Conservation (phyloP, 1,140 invertebrate species). For the Heliconius nattereri region DNA sequence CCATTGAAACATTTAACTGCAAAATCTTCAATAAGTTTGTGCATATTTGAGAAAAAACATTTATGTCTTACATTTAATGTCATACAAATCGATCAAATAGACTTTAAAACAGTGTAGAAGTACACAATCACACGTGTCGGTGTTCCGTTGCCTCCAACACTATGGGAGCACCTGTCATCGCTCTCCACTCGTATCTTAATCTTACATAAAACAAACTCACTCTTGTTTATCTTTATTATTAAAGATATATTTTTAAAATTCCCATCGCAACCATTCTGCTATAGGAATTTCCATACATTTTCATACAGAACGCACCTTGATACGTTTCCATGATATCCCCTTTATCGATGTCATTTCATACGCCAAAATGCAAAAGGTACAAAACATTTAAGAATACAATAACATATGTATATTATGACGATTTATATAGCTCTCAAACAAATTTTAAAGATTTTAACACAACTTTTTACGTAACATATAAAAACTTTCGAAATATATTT, state of each 20-base stretch:
- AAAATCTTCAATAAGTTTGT: conserved; percentile 77
- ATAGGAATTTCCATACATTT: conserved; percentile 13
- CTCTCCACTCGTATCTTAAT: neutral
- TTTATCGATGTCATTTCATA: neutral
- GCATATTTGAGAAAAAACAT: conserved; percentile 78
- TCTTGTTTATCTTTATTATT: neutral
- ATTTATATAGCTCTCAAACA: neutral
- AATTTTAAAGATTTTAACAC: neutral
- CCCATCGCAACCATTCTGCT: neutral
- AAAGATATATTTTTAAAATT: neutral
- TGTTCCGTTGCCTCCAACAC: conserved; percentile 56
- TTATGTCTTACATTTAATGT: conserved; percentile 69
- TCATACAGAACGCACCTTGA: conserved; percentile 38
- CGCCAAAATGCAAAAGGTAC: conserved; percentile 63
- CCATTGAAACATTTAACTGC: conserved; percentile 72
- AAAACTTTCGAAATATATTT: neutral
- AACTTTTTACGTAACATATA: neutral
- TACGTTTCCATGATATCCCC: conserved; percentile 2
- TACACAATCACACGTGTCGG: conserved; percentile 63
- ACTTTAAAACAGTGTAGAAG: conserved; percentile 47
- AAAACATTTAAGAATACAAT: conserved; percentile 8
- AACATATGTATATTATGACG: neutral
- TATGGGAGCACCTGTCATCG: conserved; percentile 40
- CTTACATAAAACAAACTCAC: conserved; percentile 2
- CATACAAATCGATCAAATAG: conserved; percentile 54